phyloP scores from a whole-genome alignment of 2,888 invertebrate species.

The Volucella bombylans region DNA sequence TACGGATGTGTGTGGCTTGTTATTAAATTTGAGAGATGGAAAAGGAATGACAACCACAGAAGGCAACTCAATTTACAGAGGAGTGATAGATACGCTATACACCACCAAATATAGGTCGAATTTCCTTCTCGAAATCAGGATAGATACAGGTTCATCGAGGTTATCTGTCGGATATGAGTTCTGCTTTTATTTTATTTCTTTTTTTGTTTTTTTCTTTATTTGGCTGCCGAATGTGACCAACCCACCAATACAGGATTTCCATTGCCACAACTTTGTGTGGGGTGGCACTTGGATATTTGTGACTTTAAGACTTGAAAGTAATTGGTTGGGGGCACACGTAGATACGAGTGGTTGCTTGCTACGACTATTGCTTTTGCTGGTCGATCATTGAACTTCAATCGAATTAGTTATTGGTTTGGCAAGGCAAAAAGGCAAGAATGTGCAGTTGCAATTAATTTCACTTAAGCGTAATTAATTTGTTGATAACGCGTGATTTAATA shows the following conservation, averaged over 20 bases:
- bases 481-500: slow-evolving; percentile 53
- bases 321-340: no score
- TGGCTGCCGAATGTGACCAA: slow-evolving; percentile 50
- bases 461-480: slow-evolving; percentile 64
- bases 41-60: slow-evolving; percentile 28
- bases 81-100: not conserved
- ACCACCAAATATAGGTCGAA: slow-evolving; percentile 58
- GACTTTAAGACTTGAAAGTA: no score
- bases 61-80: slow-evolving; percentile 21
- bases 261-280: slow-evolving; percentile 33
- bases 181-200: slow-evolving; percentile 30
- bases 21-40: slow-evolving; percentile 37
- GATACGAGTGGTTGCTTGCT: not conserved
- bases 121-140: slow-evolving; percentile 58
- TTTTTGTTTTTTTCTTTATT: no score
- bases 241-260: slow-evolving; percentile 38
- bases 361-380: not conserved
- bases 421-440: not conserved
- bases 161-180: slow-evolving; percentile 62
- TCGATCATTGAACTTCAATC: slow-evolving; percentile 45
- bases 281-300: not conserved
- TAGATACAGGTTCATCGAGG: slow-evolving; percentile 63
- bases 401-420: slow-evolving; percentile 3
- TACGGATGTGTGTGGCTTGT: slow-evolving; percentile 17
- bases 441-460: slow-evolving; percentile 30